phyloP scores from a whole-genome alignment of 2,797 vertebrate species.

The Ptychadena robeensis region DNA sequence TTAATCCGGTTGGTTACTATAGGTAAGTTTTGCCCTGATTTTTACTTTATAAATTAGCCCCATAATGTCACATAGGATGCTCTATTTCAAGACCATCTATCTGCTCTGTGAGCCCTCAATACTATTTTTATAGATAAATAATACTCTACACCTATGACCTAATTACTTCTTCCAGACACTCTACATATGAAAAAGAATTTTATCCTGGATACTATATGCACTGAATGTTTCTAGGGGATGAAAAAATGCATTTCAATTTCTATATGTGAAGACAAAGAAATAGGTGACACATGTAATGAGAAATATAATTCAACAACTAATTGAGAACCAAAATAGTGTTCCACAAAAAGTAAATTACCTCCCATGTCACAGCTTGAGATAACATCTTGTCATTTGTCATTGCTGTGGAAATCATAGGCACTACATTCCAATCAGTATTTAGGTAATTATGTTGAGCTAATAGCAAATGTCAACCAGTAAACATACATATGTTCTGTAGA shows the following conservation, averaged over 20 bases:
- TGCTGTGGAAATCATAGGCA: conserved; percentile 62
- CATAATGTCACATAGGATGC: not conserved
- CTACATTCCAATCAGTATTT: conserved; percentile 61
- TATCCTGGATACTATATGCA: conserved; percentile 8
- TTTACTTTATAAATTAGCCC: not conserved
- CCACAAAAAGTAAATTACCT: conserved; percentile 70
- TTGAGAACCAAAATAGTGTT: conserved; percentile 67
- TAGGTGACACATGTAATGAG: conserved; percentile 41
- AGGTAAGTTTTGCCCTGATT: not conserved
- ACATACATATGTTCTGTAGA: conserved; percentile 44
- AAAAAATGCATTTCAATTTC: conserved; percentile 16
- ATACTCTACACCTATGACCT: conserved; percentile 4
- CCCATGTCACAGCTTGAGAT: conserved; percentile 68
- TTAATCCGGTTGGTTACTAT: not conserved
- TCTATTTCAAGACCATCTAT: not conserved
- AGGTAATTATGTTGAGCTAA: conserved; percentile 67
- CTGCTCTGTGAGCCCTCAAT: not conserved
- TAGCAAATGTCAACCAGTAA: conserved; percentile 66
- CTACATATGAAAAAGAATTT: not conserved
- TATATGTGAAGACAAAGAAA: conserved; percentile 60
- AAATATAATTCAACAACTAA: conserved; percentile 66
- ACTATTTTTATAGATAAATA: conserved; percentile 3
- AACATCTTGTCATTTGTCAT: conserved; percentile 71
- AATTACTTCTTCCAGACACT: not conserved
- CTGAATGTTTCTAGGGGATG: not conserved